phyloP scores from a whole-genome alignment of 2,888 invertebrate genomes.

The Acanthopleura granulata region DNA sequence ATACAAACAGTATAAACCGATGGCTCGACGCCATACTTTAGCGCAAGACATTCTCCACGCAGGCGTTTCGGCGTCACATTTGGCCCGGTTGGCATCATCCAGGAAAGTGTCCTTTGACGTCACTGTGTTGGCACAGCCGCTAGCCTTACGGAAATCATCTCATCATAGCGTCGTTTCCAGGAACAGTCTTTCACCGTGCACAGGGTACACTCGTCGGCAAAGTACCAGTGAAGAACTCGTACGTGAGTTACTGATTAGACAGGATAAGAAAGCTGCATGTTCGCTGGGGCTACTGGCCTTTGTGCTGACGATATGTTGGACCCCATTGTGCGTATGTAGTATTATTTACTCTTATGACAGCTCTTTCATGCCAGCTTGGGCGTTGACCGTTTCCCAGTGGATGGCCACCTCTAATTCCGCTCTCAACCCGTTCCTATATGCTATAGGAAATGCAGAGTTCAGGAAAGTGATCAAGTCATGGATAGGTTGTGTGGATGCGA shows the following conservation, averaged over 20 bases:
- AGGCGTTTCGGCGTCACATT: not conserved
- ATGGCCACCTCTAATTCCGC: conserved; percentile 50
- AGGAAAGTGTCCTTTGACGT: conserved; percentile 23
- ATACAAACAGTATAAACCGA: not conserved
- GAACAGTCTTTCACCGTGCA: not conserved
- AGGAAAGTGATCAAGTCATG: conserved; percentile 43
- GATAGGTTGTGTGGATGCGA: conserved; percentile 24
- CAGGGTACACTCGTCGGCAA: conserved; percentile 29
- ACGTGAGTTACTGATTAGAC: conserved; percentile 50
- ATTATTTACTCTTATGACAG: conserved; percentile 41
- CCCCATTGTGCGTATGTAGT: conserved; percentile 46
- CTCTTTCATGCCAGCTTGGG: conserved; percentile 35
- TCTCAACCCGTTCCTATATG: conserved; percentile 58
- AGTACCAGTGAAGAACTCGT: conserved; percentile 48
- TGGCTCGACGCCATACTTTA: not conserved
- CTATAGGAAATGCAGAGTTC: conserved; percentile 53
- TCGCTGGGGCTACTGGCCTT: conserved; percentile 51
- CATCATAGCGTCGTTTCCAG: not conserved
- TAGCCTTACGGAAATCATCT: not conserved
- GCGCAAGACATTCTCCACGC: conserved; percentile 9
- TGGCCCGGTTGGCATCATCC: conserved; percentile 11
- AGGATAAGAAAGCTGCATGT: conserved; percentile 57
- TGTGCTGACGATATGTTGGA: conserved; percentile 55
- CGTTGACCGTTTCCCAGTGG: conserved; percentile 45
- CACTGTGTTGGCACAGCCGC: conserved; percentile 5